Percentiles rank a stretch among this genome's conserved stretches.
Conservation (phyloP, 2,113 vertebrate genomes). For the Prunella himalayana region DNA sequence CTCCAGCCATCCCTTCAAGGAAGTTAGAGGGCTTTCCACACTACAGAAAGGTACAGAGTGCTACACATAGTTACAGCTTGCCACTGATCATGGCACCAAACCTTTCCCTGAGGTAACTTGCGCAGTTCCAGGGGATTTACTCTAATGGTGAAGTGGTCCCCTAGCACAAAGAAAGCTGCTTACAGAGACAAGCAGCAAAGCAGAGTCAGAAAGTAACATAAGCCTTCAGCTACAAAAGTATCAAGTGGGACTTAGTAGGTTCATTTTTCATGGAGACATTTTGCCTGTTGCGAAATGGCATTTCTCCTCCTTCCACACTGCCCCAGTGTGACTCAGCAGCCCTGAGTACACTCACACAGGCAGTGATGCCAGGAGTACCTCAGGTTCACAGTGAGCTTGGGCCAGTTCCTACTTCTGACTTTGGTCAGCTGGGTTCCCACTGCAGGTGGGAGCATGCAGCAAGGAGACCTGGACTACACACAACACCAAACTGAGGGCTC, state of each 20-base stretch:
- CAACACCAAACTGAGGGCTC: neutral
- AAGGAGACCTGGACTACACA: neutral
- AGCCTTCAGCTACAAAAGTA: neutral
- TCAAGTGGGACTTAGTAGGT: neutral
- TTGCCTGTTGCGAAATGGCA: neutral
- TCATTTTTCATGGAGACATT: neutral
- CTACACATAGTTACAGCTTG: neutral
- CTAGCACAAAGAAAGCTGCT: neutral
- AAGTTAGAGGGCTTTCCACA: neutral
- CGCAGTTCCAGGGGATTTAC: neutral
- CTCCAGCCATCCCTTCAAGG: neutral
- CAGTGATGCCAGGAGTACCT: neutral
- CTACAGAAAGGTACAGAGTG: neutral
- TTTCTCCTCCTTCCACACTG: neutral
- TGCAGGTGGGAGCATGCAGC: neutral
- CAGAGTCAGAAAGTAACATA: fast-evolving
- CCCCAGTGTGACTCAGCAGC: too few relatives aligned
- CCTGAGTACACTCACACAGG: fast-evolving
- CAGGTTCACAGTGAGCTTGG: neutral
- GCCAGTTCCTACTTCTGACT: neutral
- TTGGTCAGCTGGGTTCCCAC: neutral
- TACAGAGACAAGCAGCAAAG: neutral
- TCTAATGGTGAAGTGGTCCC: neutral
- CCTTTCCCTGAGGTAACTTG: neutral
- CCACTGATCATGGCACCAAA: neutral